phyloP scores from a whole-genome alignment of 2,888 invertebrate genomes.

The Pyrrhosoma nymphula region DNA sequence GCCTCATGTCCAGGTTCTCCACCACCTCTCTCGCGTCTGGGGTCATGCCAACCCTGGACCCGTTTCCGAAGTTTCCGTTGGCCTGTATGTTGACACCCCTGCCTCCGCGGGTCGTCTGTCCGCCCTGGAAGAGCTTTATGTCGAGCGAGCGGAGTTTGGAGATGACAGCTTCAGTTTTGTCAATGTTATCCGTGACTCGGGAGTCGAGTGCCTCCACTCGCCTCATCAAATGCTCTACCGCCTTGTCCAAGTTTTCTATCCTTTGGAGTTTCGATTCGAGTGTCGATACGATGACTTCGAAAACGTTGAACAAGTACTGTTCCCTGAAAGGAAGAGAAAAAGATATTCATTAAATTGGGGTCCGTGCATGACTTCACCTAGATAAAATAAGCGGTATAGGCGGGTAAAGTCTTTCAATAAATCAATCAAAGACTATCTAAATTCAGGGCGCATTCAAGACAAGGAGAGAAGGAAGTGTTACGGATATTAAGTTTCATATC shows the following conservation, averaged over 20 bases:
- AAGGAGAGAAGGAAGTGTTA: too few relatives aligned
- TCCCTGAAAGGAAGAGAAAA: conserved; percentile 84
- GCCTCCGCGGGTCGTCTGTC: conserved; percentile 77
- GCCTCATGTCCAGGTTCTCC: conserved; percentile 82
- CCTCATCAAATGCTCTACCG: conserved; percentile 92
- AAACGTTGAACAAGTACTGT: conserved; percentile 92
- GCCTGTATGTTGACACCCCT: conserved; percentile 74
- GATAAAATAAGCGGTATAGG: too few relatives aligned
- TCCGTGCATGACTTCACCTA: too few relatives aligned
- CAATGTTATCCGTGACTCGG: conserved; percentile 90
- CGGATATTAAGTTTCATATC: too few relatives aligned
- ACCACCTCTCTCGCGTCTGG: conserved; percentile 75
- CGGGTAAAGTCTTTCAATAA: too few relatives aligned
- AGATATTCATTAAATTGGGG: neutral
- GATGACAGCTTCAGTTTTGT: conserved; percentile 91
- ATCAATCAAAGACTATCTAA: too few relatives aligned
- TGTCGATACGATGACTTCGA: conserved; percentile 93
- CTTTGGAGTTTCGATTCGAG: conserved; percentile 92
- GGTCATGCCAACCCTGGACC: conserved; percentile 69
- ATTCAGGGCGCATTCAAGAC: too few relatives aligned
- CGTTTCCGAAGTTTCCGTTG: conserved; percentile 69
- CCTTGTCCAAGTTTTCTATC: conserved; percentile 92
- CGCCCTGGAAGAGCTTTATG: conserved; percentile 85
- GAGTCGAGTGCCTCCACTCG: conserved; percentile 91
- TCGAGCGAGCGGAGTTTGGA: conserved; percentile 88